A percentile compares a stretch with the other conserved stretches of the same genome.
Conservation (phyloP, 2,888 invertebrate species). For the Drosophila tanythrix region DNA sequence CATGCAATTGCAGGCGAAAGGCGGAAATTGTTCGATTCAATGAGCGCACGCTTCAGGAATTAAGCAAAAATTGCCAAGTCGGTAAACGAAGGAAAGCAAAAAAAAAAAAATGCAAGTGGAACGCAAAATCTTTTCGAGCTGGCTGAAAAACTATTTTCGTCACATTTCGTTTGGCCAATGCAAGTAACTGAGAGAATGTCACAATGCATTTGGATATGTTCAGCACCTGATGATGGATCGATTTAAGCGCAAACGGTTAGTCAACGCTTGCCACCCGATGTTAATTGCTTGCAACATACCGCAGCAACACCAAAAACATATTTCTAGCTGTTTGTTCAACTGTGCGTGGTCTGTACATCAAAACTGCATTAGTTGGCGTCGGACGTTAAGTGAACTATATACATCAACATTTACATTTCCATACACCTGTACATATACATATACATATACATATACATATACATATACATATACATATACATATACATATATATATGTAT, state of each 20-base stretch:
- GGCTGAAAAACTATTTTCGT: constrained; percentile 1
- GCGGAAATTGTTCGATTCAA: constrained; percentile 59
- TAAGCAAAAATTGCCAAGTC: constrained; percentile 18
- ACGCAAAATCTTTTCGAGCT: neutral
- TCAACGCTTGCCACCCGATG: constrained; percentile 58
- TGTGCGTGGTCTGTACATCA: constrained; percentile 62
- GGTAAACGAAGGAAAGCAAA: neutral
- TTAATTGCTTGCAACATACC: constrained; percentile 57
- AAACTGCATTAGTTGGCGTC: constrained; percentile 64
- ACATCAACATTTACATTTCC: constrained; percentile 4
- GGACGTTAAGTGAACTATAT: constrained; percentile 51
- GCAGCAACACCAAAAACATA: constrained; percentile 7
- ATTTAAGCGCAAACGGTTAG: constrained; percentile 37
- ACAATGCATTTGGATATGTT: constrained; percentile 47
- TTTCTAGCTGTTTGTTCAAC: constrained; percentile 39
- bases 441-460: neutral
- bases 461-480: neutral
- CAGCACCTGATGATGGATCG: constrained; percentile 24
- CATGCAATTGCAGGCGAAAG: constrained; percentile 59
- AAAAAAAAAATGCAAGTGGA: neutral
- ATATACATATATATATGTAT: neutral
- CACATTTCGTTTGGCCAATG: constrained; percentile 10
- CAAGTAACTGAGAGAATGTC: constrained; percentile 47
- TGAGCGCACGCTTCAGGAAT: constrained; percentile 49
- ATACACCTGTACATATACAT: neutral